Evolutionary conservation across 2,113 vertebrate genomes (phyloP).

Genomic region (Hemicordylus capensis): DNA sequence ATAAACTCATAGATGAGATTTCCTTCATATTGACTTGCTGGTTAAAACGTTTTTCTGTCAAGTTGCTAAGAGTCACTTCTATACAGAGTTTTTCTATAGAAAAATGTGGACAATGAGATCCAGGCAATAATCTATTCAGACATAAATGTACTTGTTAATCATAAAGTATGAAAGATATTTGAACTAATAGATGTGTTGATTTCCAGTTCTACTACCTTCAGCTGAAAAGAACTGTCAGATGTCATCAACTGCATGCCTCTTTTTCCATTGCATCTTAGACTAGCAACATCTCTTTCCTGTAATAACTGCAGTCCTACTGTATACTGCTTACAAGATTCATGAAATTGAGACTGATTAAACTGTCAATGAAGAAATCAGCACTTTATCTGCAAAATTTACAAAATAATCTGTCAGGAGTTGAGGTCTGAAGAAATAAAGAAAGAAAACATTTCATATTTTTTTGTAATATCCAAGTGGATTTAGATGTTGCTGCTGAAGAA

Average conservation of each 20-base stretch:
- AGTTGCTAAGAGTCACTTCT: constrained; percentile 27
- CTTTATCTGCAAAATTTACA: constrained; percentile 40
- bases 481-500: constrained; percentile 31
- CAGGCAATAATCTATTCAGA: constrained; percentile 46
- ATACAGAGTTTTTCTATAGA: constrained; percentile 25
- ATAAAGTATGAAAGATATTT: constrained; percentile 53
- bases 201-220: constrained; percentile 54
- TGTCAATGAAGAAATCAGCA: constrained; percentile 51
- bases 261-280: constrained; percentile 33
- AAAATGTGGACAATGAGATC: constrained; percentile 41
- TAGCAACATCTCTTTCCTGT: constrained; percentile 43
- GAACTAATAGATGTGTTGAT: constrained; percentile 51
- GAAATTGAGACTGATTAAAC: constrained; percentile 44
- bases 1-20: neutral
- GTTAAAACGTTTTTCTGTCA: neutral
- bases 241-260: constrained; percentile 47
- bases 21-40: neutral
- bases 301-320: constrained; percentile 42
- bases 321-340: constrained; percentile 42
- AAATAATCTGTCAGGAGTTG: constrained; percentile 33
- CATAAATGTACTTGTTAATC: constrained; percentile 54
- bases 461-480: constrained; percentile 17
- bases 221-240: constrained; percentile 61
- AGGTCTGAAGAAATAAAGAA: constrained; percentile 35
- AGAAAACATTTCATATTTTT: constrained; percentile 21